A percentile compares a stretch with the other conserved stretches of the same genome.
phyloP scores from a whole-genome alignment of 2,113 vertebrate genomes.

The Oenanthe oenanthe region DNA sequence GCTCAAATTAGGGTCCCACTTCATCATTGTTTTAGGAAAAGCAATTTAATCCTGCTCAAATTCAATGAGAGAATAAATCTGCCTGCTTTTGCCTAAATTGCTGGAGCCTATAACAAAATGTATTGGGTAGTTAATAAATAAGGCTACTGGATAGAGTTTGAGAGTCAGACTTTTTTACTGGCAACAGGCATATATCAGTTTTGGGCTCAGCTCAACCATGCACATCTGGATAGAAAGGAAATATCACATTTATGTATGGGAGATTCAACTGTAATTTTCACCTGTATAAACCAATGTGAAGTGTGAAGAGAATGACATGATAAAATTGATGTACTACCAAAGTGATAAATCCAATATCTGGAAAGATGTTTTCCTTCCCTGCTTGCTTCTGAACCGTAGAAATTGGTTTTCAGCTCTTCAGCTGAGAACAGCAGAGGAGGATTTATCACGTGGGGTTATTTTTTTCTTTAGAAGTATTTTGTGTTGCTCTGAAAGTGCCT shows the following conservation, averaged over 20 bases:
- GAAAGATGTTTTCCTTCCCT: slow-evolving; percentile 59
- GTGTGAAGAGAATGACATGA: slow-evolving; percentile 61
- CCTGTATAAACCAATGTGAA: slow-evolving; percentile 63
- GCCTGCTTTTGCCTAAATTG: neutral
- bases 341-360: slow-evolving; percentile 66
- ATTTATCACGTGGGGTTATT: neutral
- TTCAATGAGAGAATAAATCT: neutral
- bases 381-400: slow-evolving; percentile 39
- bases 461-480: neutral
- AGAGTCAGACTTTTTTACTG: neutral
- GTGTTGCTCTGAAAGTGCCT: neutral
- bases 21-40: neutral
- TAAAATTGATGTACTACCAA: slow-evolving; percentile 58
- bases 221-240: slow-evolving; percentile 27
- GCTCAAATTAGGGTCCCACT: neutral
- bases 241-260: neutral
- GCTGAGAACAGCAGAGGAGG: neutral
- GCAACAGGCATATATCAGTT: neutral
- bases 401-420: slow-evolving; percentile 58
- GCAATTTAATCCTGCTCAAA: neutral
- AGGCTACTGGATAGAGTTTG: neutral
- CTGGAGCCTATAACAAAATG: neutral
- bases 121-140: neutral
- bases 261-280: slow-evolving; percentile 65
- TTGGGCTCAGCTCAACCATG: neutral